phyloP scores from a whole-genome alignment of 2,113 vertebrate species.

The Lamprologus sp. region DNA sequence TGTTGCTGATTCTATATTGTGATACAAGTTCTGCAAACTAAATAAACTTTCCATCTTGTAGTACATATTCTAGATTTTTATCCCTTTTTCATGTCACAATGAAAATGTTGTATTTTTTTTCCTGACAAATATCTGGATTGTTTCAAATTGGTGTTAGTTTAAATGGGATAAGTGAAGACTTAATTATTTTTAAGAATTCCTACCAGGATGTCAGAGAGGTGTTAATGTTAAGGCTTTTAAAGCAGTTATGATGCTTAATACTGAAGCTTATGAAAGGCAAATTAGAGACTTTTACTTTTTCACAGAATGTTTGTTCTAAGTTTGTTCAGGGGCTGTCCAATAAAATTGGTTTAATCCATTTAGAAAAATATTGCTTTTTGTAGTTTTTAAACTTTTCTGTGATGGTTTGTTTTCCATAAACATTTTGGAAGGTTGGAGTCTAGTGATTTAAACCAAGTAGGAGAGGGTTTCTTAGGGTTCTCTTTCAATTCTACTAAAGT shows the following conservation, averaged over 20 bases:
- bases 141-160: not conserved
- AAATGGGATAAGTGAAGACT: not conserved
- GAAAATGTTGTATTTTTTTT: accelerated
- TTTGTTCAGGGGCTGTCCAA: not conserved
- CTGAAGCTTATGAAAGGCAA: not conserved
- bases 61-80: not conserved
- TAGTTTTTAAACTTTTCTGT: not conserved
- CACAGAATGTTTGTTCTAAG: not conserved
- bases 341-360: not conserved
- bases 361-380: not conserved
- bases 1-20: not conserved
- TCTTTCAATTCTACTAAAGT: not conserved
- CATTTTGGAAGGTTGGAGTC: not conserved
- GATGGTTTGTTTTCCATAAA: not conserved
- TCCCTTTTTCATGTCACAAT: not conserved
- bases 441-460: not conserved
- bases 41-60: not conserved
- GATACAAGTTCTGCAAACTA: not conserved
- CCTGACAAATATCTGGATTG: not conserved
- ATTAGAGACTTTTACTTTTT: not conserved
- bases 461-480: not conserved
- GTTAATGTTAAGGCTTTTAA: not conserved
- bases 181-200: not conserved
- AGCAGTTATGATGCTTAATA: not conserved
- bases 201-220: not conserved